phyloP scores from a whole-genome alignment of 1,140 invertebrate genomes.

The Neodiprion fabricii region DNA sequence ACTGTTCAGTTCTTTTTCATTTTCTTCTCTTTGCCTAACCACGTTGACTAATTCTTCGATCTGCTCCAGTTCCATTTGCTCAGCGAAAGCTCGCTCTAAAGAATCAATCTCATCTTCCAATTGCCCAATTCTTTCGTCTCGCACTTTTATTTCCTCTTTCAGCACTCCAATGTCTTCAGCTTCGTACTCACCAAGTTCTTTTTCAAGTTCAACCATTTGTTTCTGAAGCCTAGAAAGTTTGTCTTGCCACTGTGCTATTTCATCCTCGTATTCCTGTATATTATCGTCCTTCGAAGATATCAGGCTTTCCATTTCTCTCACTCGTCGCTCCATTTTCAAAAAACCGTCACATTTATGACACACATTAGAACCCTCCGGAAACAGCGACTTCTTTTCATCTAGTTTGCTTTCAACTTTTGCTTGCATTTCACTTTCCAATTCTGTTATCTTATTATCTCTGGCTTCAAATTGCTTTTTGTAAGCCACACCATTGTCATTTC shows the following conservation, averaged over 20 bases:
- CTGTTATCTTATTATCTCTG: not conserved
- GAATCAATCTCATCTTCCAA: slow-evolving; percentile 50
- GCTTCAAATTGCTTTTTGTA: not conserved
- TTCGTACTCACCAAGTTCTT: slow-evolving; percentile 39
- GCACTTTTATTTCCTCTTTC: slow-evolving; percentile 47
- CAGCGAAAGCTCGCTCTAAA: slow-evolving; percentile 46
- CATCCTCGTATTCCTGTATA: slow-evolving; percentile 42
- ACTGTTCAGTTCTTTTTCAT: slow-evolving; percentile 35
- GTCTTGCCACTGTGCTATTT: slow-evolving; percentile 43
- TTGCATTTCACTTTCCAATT: not conserved
- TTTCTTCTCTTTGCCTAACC: slow-evolving; percentile 47
- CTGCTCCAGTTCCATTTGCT: slow-evolving; percentile 49
- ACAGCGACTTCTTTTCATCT: not conserved
- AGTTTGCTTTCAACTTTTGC: not conserved
- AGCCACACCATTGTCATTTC: not conserved
- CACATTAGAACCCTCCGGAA: not conserved
- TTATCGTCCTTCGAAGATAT: slow-evolving; percentile 48
- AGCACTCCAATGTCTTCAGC: slow-evolving; percentile 39
- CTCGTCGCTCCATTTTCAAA: slow-evolving; percentile 42
- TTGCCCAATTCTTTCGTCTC: slow-evolving; percentile 41
- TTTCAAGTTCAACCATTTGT: slow-evolving; percentile 33
- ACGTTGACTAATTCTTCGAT: slow-evolving; percentile 49
- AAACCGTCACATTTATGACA: slow-evolving; percentile 8
- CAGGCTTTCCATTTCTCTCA: slow-evolving; percentile 48
- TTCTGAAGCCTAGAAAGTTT: slow-evolving; percentile 33